Conservation (phyloP, 2,113 vertebrate species). For the Pteropus alecto region DNA sequence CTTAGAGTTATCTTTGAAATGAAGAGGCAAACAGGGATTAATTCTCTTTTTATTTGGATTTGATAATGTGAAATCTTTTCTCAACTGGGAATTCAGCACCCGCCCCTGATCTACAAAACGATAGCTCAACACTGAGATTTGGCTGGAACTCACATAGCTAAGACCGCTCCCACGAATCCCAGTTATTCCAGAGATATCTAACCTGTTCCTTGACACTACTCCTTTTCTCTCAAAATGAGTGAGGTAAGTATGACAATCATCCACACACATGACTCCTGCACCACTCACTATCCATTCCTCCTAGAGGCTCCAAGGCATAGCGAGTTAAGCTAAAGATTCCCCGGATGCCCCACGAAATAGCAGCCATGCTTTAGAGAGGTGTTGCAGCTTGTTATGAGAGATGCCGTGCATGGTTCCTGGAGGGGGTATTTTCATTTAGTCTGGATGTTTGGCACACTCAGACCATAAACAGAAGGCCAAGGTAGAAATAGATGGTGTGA, state of each 20-base stretch:
- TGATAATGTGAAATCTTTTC: neutral
- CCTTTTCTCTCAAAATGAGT: constrained; percentile 75
- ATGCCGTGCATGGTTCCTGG: constrained; percentile 91
- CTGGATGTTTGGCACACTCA: constrained; percentile 94
- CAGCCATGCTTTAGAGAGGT: constrained; percentile 90
- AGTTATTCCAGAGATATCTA: constrained; percentile 8
- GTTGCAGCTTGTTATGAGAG: constrained; percentile 95
- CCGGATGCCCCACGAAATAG: constrained; percentile 94
- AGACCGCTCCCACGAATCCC: neutral
- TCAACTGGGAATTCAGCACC: neutral
- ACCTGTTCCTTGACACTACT: constrained; percentile 65
- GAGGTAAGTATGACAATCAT: constrained; percentile 46
- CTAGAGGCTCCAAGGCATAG: constrained; percentile 79
- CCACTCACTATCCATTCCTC: constrained; percentile 64
- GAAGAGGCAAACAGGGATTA: neutral
- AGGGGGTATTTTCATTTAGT: constrained; percentile 97
- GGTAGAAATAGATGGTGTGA: constrained; percentile 90
- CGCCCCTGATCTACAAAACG: neutral
- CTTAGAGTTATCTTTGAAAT: constrained; percentile 1
- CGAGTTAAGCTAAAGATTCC: constrained; percentile 91
- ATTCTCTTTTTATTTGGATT: neutral
- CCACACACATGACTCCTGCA: constrained; percentile 60
- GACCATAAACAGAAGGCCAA: constrained; percentile 90
- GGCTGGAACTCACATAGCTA: neutral
- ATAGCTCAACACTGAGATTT: neutral